These are phyloP conservation scores for Phycodurus eques DNA, from an alignment of 2,113 vertebrate species.

Conservation along the genomic window DNA sequence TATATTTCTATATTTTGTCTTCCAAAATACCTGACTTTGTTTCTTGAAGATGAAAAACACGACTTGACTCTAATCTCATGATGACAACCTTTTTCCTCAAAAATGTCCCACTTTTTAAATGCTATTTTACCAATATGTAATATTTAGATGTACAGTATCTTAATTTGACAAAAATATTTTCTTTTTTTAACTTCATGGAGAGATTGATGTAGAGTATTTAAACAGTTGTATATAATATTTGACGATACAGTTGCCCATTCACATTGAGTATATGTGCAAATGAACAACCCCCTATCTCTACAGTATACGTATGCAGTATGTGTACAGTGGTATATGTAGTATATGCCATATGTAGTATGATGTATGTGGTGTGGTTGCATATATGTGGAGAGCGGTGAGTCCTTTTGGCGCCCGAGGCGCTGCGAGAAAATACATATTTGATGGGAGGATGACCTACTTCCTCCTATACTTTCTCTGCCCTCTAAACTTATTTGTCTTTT, in stretches of 20 bases:
- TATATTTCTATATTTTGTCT: too few species aligned
- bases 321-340: not conserved
- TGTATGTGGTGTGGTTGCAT: not conserved
- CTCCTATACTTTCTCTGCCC: constrained; percentile 31
- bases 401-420: constrained; percentile 60
- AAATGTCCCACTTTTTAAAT: too few species aligned
- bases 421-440: constrained; percentile 68
- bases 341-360: not conserved
- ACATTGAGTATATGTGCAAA: not conserved
- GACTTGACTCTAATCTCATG: too few species aligned
- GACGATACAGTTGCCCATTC: not conserved
- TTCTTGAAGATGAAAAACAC: too few species aligned
- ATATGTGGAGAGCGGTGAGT: constrained; percentile 25
- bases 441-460: constrained; percentile 68
- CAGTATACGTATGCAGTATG: not conserved
- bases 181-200: too few species aligned
- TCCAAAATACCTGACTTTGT: too few species aligned
- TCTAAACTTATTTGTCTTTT: constrained; percentile 71
- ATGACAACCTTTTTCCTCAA: too few species aligned
- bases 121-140: too few species aligned
- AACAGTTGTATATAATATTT: not conserved
- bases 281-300: not conserved
- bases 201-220: not conserved
- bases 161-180: too few species aligned
- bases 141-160: too few species aligned